Percentiles rank a stretch among this genome's conserved stretches.
Conservation (phyloP, 2,113 vertebrate genomes). For the Sebastes fasciatus region DNA sequence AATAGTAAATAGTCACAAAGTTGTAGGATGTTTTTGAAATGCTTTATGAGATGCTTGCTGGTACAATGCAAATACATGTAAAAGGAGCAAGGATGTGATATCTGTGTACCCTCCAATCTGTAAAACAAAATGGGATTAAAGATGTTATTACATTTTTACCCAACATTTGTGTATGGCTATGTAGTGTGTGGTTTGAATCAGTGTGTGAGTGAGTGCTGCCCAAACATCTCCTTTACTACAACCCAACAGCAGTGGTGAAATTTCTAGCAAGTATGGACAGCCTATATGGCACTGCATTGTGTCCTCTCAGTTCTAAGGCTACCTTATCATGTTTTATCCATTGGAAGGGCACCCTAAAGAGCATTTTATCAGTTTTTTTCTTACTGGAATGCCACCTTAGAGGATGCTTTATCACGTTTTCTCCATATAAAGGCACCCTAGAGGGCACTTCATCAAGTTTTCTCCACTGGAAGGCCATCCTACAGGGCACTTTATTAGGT, state of each 20-base stretch:
- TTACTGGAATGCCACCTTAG: too few species aligned
- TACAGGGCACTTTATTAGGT: too few species aligned
- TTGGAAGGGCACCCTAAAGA: too few species aligned
- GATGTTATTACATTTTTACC: conserved; percentile 16
- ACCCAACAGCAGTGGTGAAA: background rate
- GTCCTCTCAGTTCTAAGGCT: too few species aligned
- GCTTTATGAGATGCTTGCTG: conserved; percentile 65
- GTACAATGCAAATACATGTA: conserved; percentile 63
- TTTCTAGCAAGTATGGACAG: too few species aligned
- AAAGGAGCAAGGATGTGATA: conserved; percentile 13
- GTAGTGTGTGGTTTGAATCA: background rate
- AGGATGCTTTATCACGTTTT: too few species aligned
- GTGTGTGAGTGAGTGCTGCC: background rate
- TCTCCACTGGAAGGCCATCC: too few species aligned
- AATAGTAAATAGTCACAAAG: conserved; percentile 14
- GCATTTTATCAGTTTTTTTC: too few species aligned
- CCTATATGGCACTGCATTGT: too few species aligned
- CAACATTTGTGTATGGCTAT: conserved; percentile 6
- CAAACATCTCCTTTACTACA: background rate
- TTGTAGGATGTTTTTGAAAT: conserved; percentile 42
- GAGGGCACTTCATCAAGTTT: too few species aligned
- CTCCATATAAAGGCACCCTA: too few species aligned
- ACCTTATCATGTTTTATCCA: too few species aligned
- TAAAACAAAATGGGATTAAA: conserved; percentile 53
- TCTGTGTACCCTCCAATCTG: conserved; percentile 14